Evolutionary conservation across 2,888 invertebrate species (phyloP).

Genomic region (Tiphia femorata): DNA sequence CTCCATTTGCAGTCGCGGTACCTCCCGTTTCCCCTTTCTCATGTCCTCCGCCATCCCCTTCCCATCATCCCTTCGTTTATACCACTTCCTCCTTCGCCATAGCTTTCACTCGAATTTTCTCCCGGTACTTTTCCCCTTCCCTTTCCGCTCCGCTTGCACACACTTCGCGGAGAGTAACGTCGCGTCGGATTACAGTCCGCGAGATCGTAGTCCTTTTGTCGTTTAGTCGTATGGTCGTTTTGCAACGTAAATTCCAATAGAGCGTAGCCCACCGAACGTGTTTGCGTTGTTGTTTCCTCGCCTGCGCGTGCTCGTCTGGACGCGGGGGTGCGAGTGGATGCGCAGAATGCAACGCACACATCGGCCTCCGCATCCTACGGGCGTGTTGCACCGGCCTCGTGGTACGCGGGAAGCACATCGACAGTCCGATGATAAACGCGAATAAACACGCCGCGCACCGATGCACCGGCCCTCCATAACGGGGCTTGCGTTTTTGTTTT

Average conservation of each 20-base stretch:
- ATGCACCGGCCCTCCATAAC: no score
- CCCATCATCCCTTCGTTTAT: constrained; percentile 1
- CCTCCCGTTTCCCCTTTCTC: no score
- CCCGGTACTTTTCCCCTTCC: background rate
- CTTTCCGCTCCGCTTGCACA: background rate
- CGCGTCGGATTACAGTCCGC: background rate
- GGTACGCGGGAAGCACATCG: constrained; percentile 14
- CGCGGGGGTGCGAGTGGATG: background rate
- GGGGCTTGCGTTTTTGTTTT: no score
- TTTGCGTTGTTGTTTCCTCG: background rate
- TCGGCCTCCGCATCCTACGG: no score
- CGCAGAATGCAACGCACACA: background rate
- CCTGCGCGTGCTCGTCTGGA: background rate
- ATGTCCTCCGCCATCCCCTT: constrained; percentile 9
- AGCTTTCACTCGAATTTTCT: background rate
- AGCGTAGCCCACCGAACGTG: no score
- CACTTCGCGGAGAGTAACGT: background rate
- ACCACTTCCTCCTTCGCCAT: background rate
- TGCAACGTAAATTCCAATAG: constrained; percentile 17
- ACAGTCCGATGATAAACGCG: no score
- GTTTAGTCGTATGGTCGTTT: background rate
- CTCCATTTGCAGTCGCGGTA: no score
- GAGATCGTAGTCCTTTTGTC: background rate
- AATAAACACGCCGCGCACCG: no score
- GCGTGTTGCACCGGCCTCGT: background rate